phyloP scores from a whole-genome alignment of 30 jellyfish, hydroid and myxozoan genomes.

The Pelagia noctiluca region DNA sequence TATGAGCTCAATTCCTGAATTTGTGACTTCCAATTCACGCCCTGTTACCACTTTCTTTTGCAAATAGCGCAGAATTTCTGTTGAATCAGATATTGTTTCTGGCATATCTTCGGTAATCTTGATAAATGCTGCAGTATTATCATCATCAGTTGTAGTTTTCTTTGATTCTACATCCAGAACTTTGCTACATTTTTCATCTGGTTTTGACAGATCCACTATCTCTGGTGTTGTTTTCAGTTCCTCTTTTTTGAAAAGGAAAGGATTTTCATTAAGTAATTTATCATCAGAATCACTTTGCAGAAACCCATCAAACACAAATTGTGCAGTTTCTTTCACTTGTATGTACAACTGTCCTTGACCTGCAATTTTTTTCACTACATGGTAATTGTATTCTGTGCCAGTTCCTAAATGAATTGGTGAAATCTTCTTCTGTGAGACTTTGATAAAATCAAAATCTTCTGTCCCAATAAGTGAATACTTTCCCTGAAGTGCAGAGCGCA shows the following conservation, averaged over 20 bases:
- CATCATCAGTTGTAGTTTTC: constrained; percentile 16
- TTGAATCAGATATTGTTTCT: constrained; percentile 24
- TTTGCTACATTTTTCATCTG: constrained; percentile 13
- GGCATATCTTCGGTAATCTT: constrained; percentile 15
- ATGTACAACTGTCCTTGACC: constrained; percentile 45
- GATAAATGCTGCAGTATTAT: constrained; percentile 6
- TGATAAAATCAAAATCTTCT: constrained; percentile 22
- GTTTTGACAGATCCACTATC: background rate
- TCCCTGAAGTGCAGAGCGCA: constrained; percentile 20
- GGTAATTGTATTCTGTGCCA: constrained; percentile 37
- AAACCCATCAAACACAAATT: constrained; percentile 12
- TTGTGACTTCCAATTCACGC: constrained; percentile 32
- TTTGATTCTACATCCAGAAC: constrained; percentile 14
- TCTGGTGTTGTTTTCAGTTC: constrained; percentile 19
- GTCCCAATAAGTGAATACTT: constrained; percentile 32
- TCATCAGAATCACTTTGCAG: constrained; percentile 33
- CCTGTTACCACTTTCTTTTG: constrained; percentile 47
- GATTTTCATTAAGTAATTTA: constrained; percentile 10
- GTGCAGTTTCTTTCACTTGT: constrained; percentile 18
- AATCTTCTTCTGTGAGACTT: constrained; percentile 33
- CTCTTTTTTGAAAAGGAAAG: constrained; percentile 16
- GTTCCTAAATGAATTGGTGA: constrained; percentile 31
- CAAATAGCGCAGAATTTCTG: constrained; percentile 34
- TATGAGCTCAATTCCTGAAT: constrained; percentile 15
- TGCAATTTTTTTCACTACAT: constrained; percentile 27